These are phyloP conservation scores for Lepidotrigona ventralis DNA, from an alignment of 1,140 invertebrate species.

Conservation along the genomic window DNA sequence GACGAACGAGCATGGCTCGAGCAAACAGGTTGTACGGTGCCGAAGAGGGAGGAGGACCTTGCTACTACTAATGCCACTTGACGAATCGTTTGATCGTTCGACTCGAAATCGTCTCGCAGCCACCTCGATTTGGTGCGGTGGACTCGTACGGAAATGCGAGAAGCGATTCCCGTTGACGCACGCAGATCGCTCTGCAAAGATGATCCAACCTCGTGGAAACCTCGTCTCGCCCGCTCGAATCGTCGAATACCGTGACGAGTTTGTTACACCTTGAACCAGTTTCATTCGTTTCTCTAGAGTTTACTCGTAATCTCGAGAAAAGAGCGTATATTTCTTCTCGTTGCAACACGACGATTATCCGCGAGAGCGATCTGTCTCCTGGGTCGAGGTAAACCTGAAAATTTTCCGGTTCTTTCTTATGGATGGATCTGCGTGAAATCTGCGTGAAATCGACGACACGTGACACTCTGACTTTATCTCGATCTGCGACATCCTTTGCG, in stretches of 20 bases:
- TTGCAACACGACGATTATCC: background rate
- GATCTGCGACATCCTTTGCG: background rate
- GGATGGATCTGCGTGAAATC: background rate
- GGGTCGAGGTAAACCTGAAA: background rate
- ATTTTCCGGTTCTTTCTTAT: background rate
- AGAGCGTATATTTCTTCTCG: background rate
- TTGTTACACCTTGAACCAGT: too few relatives aligned
- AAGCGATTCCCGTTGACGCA: too few relatives aligned
- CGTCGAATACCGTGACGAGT: too few relatives aligned
- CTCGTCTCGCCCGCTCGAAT: too few relatives aligned
- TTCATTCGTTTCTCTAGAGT: too few relatives aligned
- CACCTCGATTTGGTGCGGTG: background rate
- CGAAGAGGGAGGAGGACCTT: conserved; percentile 9
- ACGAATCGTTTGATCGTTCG: background rate
- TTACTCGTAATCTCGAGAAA: too few relatives aligned
- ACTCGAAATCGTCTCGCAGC: background rate
- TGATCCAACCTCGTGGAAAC: too few relatives aligned
- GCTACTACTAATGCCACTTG: background rate
- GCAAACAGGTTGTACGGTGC: background rate
- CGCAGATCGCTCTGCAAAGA: too few relatives aligned
- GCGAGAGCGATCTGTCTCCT: background rate
- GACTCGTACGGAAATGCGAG: too few relatives aligned
- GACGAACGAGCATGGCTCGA: conserved; percentile 17
- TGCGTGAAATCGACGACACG: background rate
- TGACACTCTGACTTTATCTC: too few relatives aligned